A percentile compares a stretch with the other conserved stretches of the same genome.
Conservation (phyloP, 2,888 invertebrate species). For the Acronicta aceris region DNA sequence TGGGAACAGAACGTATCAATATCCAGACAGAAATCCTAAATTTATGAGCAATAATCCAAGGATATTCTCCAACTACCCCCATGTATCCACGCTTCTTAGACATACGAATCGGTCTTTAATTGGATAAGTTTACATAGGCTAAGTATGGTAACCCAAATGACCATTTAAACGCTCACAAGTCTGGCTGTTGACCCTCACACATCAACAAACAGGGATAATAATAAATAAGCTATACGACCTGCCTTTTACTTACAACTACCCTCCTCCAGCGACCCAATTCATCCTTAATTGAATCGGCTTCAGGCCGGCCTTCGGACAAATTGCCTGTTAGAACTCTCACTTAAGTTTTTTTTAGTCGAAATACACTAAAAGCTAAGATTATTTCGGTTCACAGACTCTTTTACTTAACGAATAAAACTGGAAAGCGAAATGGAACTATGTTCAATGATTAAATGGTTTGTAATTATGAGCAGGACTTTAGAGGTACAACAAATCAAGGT, state of each 20-base stretch:
- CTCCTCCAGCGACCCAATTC: slow-evolving; percentile 60
- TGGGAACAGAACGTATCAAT: too few species aligned
- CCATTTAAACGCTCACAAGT: slow-evolving; percentile 6
- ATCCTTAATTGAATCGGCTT: slow-evolving; percentile 61
- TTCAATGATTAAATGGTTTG: slow-evolving; percentile 24
- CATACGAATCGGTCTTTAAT: background rate
- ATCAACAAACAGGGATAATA: slow-evolving; percentile 32
- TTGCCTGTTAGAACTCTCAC: slow-evolving; percentile 52
- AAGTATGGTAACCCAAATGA: slow-evolving; percentile 14
- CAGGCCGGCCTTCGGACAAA: slow-evolving; percentile 54
- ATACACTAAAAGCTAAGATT: slow-evolving; percentile 42
- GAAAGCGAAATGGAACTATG: slow-evolving; percentile 20
- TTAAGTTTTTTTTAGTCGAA: slow-evolving; percentile 46
- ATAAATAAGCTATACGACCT: slow-evolving; percentile 28
- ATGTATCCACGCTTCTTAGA: background rate
- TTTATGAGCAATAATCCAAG: too few species aligned
- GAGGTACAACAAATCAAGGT: slow-evolving; percentile 20
- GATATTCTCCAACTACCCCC: background rate
- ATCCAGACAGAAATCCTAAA: too few species aligned
- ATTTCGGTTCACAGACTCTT: slow-evolving; percentile 36
- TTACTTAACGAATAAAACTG: slow-evolving; percentile 25
- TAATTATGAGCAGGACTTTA: slow-evolving; percentile 9
- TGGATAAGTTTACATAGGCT: background rate
- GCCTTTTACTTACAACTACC: slow-evolving; percentile 50
- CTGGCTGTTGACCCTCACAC: slow-evolving; percentile 25